Base-by-base conservation (phyloP, 2,113 vertebrate genomes). In the Pterocles burchelli region DNA sequence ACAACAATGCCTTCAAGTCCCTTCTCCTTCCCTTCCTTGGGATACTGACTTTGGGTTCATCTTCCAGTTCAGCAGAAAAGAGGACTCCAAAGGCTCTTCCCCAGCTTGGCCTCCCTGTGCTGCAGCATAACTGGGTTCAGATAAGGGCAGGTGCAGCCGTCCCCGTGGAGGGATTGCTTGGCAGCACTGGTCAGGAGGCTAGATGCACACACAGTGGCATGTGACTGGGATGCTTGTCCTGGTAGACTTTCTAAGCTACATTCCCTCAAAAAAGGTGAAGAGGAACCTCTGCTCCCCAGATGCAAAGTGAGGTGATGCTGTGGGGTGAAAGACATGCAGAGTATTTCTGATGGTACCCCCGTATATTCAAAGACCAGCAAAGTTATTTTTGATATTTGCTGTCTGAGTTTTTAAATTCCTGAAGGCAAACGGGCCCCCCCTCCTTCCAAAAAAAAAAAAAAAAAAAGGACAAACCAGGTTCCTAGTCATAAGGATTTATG, bases 61-160 rank as follows among this genome's bases (percentile, higher is more conserved):
- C n/a, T 76, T 93, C 19, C 9, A 6, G 38, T 86, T 87, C 43
- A 86, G 54, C 63, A 66, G 86, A 36, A 73, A 20, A 38, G 34
- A 63, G 71, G 59, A 52, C 33, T 83, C 34, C 22, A 38, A 52
- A 81, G 18, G 36, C 24, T 9, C 7, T 36, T 11, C 29, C 11
- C 4, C 22, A 78, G 68, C 70, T 71, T 74, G 0, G 0, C 11
- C 18, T 87, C 16, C 13, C n/a, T 46, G 38, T 33, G 2, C 14
- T 0, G 2, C 59, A 84, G 70, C 5, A 0, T 19, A 82, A 11
- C 17, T 61, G 73, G 20, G 88, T 91, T 94, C 89, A 90, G 48
- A 51, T 61, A 55, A 91, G 92, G 76, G 82, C 67, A 89, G 54
- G 13, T 10, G 3, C 45, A 41, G 58, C 48, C 6, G 67, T 85